These are phyloP conservation scores for Lucilia sericata DNA, from an alignment of 1,140 invertebrate genomes.

Conservation along the genomic window DNA sequence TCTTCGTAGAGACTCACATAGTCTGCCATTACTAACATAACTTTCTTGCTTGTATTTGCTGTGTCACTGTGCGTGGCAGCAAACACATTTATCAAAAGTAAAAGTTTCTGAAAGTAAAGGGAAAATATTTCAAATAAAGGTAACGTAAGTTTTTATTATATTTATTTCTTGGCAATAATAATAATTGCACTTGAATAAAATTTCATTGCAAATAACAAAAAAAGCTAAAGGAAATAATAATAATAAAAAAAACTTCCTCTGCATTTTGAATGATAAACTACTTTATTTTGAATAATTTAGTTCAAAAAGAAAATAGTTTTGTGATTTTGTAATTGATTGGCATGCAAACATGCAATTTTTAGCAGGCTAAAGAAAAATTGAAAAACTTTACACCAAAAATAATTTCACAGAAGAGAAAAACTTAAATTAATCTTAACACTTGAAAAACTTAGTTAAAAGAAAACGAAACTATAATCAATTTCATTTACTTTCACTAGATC, in stretches of 20 bases:
- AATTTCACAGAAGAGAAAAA: background rate
- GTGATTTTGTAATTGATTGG: constrained; percentile 22
- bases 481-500: constrained; percentile 67
- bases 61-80: too few species aligned
- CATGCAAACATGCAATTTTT: constrained; percentile 33
- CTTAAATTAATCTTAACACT: constrained; percentile 57
- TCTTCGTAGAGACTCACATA: too few species aligned
- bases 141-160: too few species aligned
- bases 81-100: too few species aligned
- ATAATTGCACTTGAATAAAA: constrained; percentile 16
- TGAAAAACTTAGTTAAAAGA: constrained; percentile 34
- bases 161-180: background rate
- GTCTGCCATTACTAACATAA: too few species aligned
- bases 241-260: background rate
- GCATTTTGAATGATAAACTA: constrained; percentile 11
- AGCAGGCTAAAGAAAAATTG: background rate
- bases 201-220: background rate
- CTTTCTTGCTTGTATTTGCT: too few species aligned
- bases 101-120: too few species aligned
- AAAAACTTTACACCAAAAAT: constrained; percentile 28
- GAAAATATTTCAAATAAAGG: too few species aligned
- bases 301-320: background rate
- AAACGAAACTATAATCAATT: background rate
- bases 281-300: background rate
- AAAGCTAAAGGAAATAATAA: background rate